Evolutionary conservation across 2,797 vertebrate genomes (phyloP).

Genomic region (Lemur catta): DNA sequence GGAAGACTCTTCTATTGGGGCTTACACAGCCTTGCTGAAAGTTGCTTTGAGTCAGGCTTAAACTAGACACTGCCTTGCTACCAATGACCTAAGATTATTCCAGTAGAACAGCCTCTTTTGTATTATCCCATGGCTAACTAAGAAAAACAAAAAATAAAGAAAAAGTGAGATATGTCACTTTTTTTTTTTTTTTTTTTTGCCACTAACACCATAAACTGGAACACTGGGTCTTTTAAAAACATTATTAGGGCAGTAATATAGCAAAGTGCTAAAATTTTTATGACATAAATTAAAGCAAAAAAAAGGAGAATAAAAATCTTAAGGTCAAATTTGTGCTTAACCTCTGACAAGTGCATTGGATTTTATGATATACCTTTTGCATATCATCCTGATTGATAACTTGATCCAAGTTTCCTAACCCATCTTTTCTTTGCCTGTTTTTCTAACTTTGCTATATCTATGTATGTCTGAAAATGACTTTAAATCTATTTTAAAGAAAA

Average conservation of each 20-base stretch:
- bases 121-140: not conserved
- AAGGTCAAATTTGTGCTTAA: not conserved
- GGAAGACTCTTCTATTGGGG: not conserved
- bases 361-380: not conserved
- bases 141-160: not conserved
- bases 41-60: not conserved
- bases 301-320: not conserved
- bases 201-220: not conserved
- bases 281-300: not conserved
- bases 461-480: constrained; percentile 17
- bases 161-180: not conserved
- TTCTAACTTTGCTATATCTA: not conserved
- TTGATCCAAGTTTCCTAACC: not conserved
- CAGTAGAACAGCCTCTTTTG: not conserved
- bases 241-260: not conserved
- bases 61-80: not conserved
- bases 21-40: not conserved
- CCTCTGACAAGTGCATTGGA: not conserved
- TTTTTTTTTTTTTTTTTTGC: not conserved
- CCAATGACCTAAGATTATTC: not conserved
- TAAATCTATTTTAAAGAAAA: not conserved
- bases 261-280: not conserved
- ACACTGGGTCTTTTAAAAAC: not conserved
- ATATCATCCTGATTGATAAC: not conserved
- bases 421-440: not conserved